phyloP scores from a whole-genome alignment of 2,113 vertebrate genomes.

The Echinops telfairi region DNA sequence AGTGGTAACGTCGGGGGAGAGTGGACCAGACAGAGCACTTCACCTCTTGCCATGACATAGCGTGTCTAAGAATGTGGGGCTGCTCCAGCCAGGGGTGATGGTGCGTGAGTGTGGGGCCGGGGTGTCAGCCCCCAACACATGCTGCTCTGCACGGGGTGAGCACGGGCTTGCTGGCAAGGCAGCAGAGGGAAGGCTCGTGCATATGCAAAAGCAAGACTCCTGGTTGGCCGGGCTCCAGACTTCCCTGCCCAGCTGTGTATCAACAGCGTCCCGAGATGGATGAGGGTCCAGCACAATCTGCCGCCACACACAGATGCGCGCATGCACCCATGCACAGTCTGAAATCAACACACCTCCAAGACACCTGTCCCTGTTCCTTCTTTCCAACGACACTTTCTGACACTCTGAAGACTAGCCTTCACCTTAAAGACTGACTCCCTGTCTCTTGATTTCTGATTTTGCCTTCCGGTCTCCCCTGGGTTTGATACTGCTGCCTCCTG shows the following conservation, averaged over 20 bases:
- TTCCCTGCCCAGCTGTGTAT: neutral
- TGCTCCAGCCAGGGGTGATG: slow-evolving; percentile 45
- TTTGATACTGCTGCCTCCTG: neutral
- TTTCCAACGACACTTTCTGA: neutral
- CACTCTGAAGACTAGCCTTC: neutral
- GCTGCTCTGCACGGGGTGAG: neutral
- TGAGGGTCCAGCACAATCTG: neutral
- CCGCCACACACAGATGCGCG: too few relatives aligned
- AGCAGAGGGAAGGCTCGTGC: neutral
- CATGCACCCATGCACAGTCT: neutral
- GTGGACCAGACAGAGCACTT: slow-evolving; percentile 57
- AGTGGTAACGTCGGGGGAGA: slow-evolving; percentile 30
- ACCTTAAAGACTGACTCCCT: neutral
- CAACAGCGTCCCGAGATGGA: neutral
- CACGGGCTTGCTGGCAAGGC: neutral
- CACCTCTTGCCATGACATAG: slow-evolving; percentile 77
- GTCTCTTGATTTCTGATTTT: neutral
- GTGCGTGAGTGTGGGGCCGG: neutral
- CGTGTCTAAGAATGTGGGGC: slow-evolving; percentile 72
- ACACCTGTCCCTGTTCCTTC: neutral
- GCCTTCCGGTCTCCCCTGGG: neutral
- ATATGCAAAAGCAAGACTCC: neutral
- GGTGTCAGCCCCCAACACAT: neutral
- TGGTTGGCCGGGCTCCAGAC: neutral
- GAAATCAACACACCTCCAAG: neutral